These are phyloP conservation scores for Neostethus bicornis DNA, from an alignment of 2,797 vertebrate species.

Conservation along the genomic window DNA sequence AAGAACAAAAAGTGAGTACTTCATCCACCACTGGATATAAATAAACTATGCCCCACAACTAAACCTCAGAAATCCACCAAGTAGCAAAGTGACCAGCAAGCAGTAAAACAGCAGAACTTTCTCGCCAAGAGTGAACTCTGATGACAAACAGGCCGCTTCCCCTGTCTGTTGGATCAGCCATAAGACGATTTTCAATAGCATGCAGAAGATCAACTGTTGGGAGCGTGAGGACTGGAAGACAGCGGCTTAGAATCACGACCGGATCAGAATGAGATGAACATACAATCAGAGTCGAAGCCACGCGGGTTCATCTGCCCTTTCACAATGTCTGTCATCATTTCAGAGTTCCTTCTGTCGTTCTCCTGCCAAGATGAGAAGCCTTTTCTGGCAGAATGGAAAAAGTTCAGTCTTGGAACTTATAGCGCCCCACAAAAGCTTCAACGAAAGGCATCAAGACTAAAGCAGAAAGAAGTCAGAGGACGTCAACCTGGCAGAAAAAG, in stretches of 20 bases:
- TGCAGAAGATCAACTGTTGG: conserved; percentile 82
- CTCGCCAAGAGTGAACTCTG: conserved; percentile 72
- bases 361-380: conserved; percentile 77
- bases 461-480: conserved; percentile 67
- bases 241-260: conserved; percentile 80
- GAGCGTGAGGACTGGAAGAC: conserved; percentile 79
- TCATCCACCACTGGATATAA: not conserved
- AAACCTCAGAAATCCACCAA: not conserved
- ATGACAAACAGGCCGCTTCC: conserved; percentile 75
- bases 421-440: conserved; percentile 63
- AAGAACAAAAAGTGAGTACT: too few relatives aligned
- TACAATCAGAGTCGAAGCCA: conserved; percentile 80
- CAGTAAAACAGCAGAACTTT: conserved; percentile 43
- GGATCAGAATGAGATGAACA: conserved; percentile 84
- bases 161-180: conserved; percentile 79
- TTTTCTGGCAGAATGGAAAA: conserved; percentile 69
- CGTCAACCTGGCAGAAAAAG: conserved; percentile 69
- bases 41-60: not conserved
- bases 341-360: conserved; percentile 71
- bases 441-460: conserved; percentile 60
- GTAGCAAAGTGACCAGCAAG: conserved; percentile 46
- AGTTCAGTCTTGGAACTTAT: conserved; percentile 67
- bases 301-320: conserved; percentile 82
- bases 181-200: conserved; percentile 83
- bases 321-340: conserved; percentile 78